Conservation (phyloP, 2,797 vertebrate species). For the Ctenopoma multispine region DNA sequence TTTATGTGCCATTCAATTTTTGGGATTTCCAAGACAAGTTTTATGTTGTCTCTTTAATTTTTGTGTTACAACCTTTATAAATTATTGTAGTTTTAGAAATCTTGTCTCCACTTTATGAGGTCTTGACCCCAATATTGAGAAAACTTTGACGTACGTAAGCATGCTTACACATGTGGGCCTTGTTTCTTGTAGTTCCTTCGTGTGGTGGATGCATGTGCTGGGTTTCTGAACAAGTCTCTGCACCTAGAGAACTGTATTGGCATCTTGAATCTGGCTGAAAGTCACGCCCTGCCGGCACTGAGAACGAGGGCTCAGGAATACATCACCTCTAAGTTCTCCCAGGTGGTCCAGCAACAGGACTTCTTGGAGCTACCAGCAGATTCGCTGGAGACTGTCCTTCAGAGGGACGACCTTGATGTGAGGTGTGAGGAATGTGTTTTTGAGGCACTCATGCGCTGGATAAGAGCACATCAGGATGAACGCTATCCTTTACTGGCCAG, state of each 20-base stretch:
- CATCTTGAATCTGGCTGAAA: constrained; percentile 91
- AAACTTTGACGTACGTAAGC: neutral
- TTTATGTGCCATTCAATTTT: neutral
- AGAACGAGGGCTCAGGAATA: constrained; percentile 88
- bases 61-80: neutral
- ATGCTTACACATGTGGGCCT: neutral
- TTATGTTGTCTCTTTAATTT: neutral
- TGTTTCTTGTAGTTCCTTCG: constrained; percentile 87
- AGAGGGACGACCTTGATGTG: constrained; percentile 91
- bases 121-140: neutral
- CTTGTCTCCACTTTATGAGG: neutral
- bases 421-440: constrained; percentile 92
- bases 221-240: constrained; percentile 90
- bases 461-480: constrained; percentile 84
- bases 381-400: constrained; percentile 86
- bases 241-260: constrained; percentile 94
- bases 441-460: constrained; percentile 92
- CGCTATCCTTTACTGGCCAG: constrained; percentile 82
- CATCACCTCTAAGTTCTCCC: constrained; percentile 91
- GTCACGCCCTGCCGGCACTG: constrained; percentile 86
- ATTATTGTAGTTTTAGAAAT: neutral
- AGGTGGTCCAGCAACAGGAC: constrained; percentile 89
- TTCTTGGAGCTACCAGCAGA: constrained; percentile 89
- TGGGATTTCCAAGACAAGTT: neutral
- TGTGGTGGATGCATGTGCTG: constrained; percentile 93